Conservation (phyloP, 2,888 invertebrate genomes). For the Leucania comma region DNA sequence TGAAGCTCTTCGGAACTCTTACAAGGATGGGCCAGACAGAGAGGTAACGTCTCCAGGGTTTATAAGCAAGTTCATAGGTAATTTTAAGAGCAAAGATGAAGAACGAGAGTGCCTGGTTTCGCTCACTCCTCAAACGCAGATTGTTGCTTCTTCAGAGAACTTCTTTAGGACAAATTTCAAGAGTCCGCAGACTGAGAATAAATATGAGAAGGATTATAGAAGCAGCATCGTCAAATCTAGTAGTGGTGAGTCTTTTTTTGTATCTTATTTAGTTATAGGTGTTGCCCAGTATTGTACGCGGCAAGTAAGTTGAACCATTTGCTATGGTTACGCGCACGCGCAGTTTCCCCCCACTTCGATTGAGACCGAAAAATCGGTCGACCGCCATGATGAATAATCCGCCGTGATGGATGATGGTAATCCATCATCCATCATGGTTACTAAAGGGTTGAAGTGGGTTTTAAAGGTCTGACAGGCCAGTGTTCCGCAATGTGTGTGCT, state of each 20-base stretch:
- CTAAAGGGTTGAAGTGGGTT: too few species aligned
- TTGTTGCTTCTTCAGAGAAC: slow-evolving; percentile 88
- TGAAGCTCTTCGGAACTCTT: slow-evolving; percentile 77
- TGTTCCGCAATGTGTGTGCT: too few species aligned
- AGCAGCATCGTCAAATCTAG: slow-evolving; percentile 83
- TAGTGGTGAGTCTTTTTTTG: slow-evolving; percentile 78
- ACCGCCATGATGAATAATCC: too few species aligned
- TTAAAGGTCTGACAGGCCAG: too few species aligned
- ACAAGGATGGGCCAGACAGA: slow-evolving; percentile 76
- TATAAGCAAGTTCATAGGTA: slow-evolving; percentile 87
- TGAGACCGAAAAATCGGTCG: too few species aligned
- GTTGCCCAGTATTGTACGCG: too few species aligned
- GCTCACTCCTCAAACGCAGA: slow-evolving; percentile 75
- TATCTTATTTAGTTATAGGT: too few species aligned
- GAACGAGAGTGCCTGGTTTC: slow-evolving; percentile 84
- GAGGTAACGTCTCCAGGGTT: slow-evolving; percentile 84
- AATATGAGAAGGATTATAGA: slow-evolving; percentile 84
- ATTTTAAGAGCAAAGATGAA: slow-evolving; percentile 85
- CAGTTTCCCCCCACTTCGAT: too few species aligned
- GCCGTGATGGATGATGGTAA: too few species aligned
- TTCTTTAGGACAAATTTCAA: slow-evolving; percentile 88
- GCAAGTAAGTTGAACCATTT: too few species aligned
- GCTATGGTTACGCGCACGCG: too few species aligned
- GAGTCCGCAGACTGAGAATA: slow-evolving; percentile 79
- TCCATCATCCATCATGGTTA: too few species aligned